phyloP scores from a whole-genome alignment of 2,797 vertebrate species.

The Prunella strophiata region DNA sequence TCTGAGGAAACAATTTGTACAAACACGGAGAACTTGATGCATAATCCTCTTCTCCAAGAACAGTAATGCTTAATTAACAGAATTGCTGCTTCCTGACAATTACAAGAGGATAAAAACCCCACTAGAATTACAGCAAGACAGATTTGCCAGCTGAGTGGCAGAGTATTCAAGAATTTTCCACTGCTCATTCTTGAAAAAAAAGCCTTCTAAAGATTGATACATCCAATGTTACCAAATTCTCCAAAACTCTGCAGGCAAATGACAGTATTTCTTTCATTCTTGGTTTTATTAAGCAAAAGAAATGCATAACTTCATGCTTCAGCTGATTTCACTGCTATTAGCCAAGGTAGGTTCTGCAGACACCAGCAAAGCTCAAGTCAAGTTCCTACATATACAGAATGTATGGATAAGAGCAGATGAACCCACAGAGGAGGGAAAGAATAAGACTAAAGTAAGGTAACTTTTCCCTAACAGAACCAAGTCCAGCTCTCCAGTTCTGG shows the following conservation, averaged over 20 bases:
- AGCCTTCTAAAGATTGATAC: background rate
- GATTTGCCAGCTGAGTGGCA: conserved; percentile 3
- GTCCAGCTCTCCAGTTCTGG: background rate
- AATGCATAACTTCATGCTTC: background rate
- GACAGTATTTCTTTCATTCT: background rate
- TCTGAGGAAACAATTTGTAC: conserved; percentile 9
- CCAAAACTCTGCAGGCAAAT: background rate
- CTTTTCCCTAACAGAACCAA: background rate
- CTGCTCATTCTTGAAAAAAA: conserved; percentile 2
- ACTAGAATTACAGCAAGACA: conserved; percentile 20
- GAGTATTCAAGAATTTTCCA: conserved; percentile 42
- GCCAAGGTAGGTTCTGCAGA: background rate
- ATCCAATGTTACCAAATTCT: background rate
- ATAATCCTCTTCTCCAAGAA: conserved; percentile 33
- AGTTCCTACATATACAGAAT: background rate
- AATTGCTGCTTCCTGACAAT: conserved; percentile 49
- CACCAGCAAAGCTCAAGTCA: background rate
- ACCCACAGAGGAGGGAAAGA: background rate
- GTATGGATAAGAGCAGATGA: background rate
- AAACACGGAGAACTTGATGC: background rate
- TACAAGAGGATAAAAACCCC: conserved; percentile 7
- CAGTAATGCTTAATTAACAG: conserved; percentile 56
- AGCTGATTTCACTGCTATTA: background rate
- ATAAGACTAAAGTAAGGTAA: background rate
- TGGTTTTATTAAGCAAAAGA: background rate